phyloP scores from a whole-genome alignment of 2,888 invertebrate genomes.

The Nowickia ferox region DNA sequence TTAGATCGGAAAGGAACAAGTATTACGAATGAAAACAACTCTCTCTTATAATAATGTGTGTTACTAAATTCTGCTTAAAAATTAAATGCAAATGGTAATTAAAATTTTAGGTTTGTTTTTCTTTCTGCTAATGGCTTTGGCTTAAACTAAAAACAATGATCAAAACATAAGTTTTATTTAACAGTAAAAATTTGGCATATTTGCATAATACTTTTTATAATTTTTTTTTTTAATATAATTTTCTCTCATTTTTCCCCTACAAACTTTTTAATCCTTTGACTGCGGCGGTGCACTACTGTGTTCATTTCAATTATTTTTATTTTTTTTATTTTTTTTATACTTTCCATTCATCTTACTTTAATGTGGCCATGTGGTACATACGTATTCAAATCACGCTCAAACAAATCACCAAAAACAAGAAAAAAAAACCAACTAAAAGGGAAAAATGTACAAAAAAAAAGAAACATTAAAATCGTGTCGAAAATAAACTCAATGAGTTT shows the following conservation, averaged over 20 bases:
- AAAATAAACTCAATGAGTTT: constrained; percentile 30
- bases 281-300: not conserved
- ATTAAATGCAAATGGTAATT: too few species aligned
- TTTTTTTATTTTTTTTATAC: not conserved
- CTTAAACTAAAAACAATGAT: too few species aligned
- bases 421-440: constrained; percentile 45
- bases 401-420: constrained; percentile 39
- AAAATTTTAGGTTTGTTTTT: too few species aligned
- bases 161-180: too few species aligned
- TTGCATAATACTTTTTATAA: not conserved
- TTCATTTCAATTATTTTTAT: not conserved
- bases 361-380: constrained; percentile 65
- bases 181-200: too few species aligned
- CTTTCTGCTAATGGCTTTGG: too few species aligned
- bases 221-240: not conserved
- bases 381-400: constrained; percentile 67
- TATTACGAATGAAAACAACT: too few species aligned
- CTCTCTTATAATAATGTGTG: too few species aligned
- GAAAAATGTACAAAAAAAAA: not conserved
- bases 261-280: constrained; percentile 12
- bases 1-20: too few species aligned
- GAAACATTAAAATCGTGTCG: constrained; percentile 63
- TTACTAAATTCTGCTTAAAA: too few species aligned
- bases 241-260: not conserved
- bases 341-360: constrained; percentile 50